phyloP scores from a whole-genome alignment of 1,140 invertebrate genomes.

The Pachyrhynchus sulphureomaculatus region DNA sequence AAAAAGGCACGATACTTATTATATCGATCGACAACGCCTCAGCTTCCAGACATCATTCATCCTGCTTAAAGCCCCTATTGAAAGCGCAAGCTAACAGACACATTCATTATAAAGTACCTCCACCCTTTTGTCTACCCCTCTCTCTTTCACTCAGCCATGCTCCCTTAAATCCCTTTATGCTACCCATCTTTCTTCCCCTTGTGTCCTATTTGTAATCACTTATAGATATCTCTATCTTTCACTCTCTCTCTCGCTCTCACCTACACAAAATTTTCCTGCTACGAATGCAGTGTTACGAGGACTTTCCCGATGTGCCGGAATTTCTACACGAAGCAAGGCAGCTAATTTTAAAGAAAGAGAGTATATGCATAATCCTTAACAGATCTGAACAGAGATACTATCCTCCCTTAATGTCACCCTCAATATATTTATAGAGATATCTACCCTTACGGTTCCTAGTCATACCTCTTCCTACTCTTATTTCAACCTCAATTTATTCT shows the following conservation, averaged over 20 bases:
- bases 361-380: too few species aligned
- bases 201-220: neutral
- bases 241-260: neutral
- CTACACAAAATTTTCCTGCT: neutral
- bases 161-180: too few species aligned
- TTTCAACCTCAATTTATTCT: neutral
- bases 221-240: neutral
- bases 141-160: neutral
- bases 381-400: neutral
- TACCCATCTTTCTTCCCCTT: neutral
- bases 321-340: neutral
- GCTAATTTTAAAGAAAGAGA: too few species aligned
- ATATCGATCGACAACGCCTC: constrained; percentile 4
- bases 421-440: neutral
- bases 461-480: neutral
- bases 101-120: neutral
- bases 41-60: constrained; percentile 1
- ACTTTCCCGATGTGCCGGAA: too few species aligned
- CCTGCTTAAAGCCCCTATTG: neutral
- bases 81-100: constrained; percentile 1
- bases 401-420: neutral
- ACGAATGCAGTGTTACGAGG: too few species aligned
- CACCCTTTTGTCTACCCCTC: neutral
- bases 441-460: neutral
- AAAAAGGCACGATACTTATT: too few species aligned